Evolutionary conservation across 2,888 invertebrate species (phyloP), one percentile per base, ranked within the genome.

Genomic region (Caenorhabditis japonica): DNA sequence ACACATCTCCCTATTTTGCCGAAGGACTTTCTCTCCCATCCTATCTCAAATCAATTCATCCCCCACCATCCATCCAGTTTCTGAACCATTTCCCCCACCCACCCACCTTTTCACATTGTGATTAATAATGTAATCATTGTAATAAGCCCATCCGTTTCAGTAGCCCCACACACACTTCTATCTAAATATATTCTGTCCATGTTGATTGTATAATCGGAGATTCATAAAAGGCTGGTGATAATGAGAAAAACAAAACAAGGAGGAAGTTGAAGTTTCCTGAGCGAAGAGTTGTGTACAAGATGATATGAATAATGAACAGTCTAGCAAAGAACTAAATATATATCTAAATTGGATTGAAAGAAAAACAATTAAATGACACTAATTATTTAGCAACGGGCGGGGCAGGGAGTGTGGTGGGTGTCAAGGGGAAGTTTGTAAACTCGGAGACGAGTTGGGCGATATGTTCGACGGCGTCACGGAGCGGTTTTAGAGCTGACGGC

Each of bases 101-200:
- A n/a, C n/a, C n/a, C n/a, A n/a, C 39, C 38, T 46, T 58, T 47
- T 60, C 60, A 60, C 41, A 61, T 62, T 62, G 62, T 62, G 62
- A 62, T 62, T 52, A 53, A 46, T 36, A 53, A 43, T 43, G 39
- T 43, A 56, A 52, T 62, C 41, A 44, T 60, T 60, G 60, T 60
- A 60, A 60, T 60, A 60, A 60, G 51, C 33, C 60, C 51, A 19
- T 43, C 52, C 39, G 25, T 38, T 39, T 53, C 19, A 33, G 36
- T 52, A 36, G 38, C 36, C 30, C 19, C 15, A 17, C 38, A 23
- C 34, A 5, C 4, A 17, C 17, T 30, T 13, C 51, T 23, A 36
- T 36, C 23, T 17, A 12, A 27, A 39, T 4, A 39, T n/a, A 4
- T 36, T 39, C 38, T 53, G 38, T 53, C 39, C 38, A 39, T 39